Base-by-base conservation (phyloP, 2,113 vertebrate genomes). In the Onychostruthus taczanowskii region DNA sequence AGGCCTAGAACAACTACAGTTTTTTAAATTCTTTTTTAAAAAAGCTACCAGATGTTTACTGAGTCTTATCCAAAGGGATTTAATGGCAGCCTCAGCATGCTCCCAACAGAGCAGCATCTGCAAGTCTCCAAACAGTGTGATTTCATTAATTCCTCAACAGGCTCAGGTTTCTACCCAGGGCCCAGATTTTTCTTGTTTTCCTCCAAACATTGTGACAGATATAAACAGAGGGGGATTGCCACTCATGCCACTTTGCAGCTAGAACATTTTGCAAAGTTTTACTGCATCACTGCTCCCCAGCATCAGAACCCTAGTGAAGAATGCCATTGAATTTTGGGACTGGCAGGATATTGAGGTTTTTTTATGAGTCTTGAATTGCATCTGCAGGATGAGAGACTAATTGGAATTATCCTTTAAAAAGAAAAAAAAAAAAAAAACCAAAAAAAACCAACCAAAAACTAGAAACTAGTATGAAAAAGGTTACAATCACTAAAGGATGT, bases 21-120 rank as follows among this genome's bases (percentile, higher is more conserved):
- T 24, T 5, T 94, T 93, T 87, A 76, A 39, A 73, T 74, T 80
- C n/a, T 87, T 39, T 8, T 1, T 2, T 26, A 64, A 93, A 66
- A 95, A 78, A 89, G 61, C 27, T 56, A 92, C 49, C 96, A 94
- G 89, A 90, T 90, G 79, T 93, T 96, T 77, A 74, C 88, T 31
- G 79, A 73, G 19, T 93, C 76, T 94, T 87, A 89, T 72, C 61
- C 69, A 91, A 84, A 89, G 62, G 22, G 41, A 59, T 89, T 95
- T 95, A 90, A 47, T 20, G 67, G 56, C 74, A 74, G 91, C 63
- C 87, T 94, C 69, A 8, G 33, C 7, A 2, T 6, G 11, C 37
- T 81, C 85, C 78, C 82, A 56, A 24, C 35, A 59, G 49, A 90
- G 79, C 3, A 21, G 74, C 59, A 44, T 79, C 58, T 90, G 74